Conservation (phyloP, 2,797 vertebrate genomes). For the Rachycentron canadum region DNA sequence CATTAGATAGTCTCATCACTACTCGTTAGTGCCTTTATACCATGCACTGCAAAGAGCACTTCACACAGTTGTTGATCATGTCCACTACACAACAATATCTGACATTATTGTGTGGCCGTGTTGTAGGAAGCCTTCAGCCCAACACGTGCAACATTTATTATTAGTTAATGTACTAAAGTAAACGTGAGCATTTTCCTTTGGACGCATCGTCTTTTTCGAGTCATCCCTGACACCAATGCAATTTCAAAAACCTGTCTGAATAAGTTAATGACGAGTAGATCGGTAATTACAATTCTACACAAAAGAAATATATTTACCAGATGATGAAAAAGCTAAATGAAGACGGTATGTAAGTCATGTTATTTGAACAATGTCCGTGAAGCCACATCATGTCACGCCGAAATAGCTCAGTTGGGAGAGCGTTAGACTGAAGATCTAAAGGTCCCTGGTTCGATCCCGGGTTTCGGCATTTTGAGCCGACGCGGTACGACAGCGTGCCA, state of each 20-base stretch:
- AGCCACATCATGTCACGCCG: background rate
- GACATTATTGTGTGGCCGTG: background rate
- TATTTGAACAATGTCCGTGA: too few species aligned
- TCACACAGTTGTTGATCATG: background rate
- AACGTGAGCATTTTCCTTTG: too few species aligned
- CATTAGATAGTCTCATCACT: background rate
- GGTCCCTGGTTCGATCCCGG: slow-evolving; percentile 74
- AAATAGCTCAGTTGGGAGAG: slow-evolving; percentile 82
- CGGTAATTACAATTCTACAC: background rate
- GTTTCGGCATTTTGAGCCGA: slow-evolving; percentile 66
- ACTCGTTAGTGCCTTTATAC: background rate
- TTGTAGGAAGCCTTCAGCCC: background rate
- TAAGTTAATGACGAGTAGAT: background rate
- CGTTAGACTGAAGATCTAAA: slow-evolving; percentile 81
- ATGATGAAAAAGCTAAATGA: background rate
- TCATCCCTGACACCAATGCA: too few species aligned
- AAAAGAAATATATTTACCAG: background rate
- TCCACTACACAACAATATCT: background rate
- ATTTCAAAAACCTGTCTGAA: too few species aligned
- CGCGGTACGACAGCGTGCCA: fast-evolving
- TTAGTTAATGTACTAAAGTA: too few species aligned
- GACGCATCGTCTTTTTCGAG: too few species aligned
- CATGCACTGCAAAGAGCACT: background rate
- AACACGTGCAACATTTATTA: background rate
- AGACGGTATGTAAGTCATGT: too few species aligned